phyloP scores from a whole-genome alignment of 2,888 invertebrate genomes.

The Matsumyia berberina region DNA sequence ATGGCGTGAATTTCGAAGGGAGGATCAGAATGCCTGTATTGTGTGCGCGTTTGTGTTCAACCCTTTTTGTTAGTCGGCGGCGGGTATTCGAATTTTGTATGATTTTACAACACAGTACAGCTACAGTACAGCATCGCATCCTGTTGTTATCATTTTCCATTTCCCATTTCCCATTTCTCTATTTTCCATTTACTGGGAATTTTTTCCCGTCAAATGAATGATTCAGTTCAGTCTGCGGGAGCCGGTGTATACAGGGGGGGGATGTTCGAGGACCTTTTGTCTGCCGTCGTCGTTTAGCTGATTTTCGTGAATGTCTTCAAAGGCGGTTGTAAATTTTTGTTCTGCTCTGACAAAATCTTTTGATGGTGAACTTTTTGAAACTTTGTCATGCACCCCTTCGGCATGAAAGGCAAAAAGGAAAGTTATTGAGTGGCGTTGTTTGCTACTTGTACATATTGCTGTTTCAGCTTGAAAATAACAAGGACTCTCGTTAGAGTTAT shows the following conservation, averaged over 20 bases:
- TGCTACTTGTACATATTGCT: neutral
- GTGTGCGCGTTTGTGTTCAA: conserved; percentile 42
- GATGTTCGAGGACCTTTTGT: conserved; percentile 26
- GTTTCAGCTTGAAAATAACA: too few species aligned
- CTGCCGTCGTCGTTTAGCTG: conserved; percentile 15
- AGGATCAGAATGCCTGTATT: conserved; percentile 65
- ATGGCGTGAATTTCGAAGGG: conserved; percentile 48
- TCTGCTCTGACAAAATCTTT: neutral
- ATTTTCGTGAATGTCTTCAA: conserved; percentile 22
- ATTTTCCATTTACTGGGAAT: conserved; percentile 42
- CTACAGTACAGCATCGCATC: conserved; percentile 49
- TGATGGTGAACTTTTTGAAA: neutral
- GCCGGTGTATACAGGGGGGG: neutral
- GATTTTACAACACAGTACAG: conserved; percentile 58
- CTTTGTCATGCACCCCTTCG: neutral
- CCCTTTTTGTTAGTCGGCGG: conserved; percentile 59
- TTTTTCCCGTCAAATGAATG: conserved; percentile 55
- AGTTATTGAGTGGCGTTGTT: neutral
- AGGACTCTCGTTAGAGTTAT: too few species aligned
- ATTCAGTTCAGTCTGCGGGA: conserved; percentile 45
- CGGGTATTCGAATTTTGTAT: conserved; percentile 59
- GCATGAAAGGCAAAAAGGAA: neutral
- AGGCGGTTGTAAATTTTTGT: conserved; percentile 12
- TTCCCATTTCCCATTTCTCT: conserved; percentile 47
- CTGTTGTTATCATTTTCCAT: conserved; percentile 74